Conservation (phyloP, 2,888 invertebrate genomes). For the Pediacus dermestoides region DNA sequence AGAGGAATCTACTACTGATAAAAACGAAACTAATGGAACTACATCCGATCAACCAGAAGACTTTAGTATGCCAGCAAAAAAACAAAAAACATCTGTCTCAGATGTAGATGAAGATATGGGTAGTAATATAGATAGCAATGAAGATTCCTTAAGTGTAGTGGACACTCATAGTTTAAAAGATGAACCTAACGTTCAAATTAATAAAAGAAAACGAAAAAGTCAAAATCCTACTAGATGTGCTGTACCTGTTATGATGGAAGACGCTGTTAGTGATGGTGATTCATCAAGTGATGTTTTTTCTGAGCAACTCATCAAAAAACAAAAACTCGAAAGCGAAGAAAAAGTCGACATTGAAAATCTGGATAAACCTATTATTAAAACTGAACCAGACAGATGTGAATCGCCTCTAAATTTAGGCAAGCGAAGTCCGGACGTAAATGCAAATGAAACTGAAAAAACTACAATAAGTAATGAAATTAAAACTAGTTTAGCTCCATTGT, state of each 20-base stretch:
- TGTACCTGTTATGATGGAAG: slow-evolving; percentile 54
- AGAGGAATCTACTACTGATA: slow-evolving; percentile 41
- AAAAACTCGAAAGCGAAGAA: slow-evolving; percentile 25
- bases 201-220: slow-evolving; percentile 81
- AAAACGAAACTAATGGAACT: slow-evolving; percentile 30
- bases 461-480: slow-evolving; percentile 44
- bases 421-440: slow-evolving; percentile 50
- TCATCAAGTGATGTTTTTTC: slow-evolving; percentile 56
- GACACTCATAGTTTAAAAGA: slow-evolving; percentile 57
- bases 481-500: slow-evolving; percentile 48
- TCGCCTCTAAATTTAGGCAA: slow-evolving; percentile 49
- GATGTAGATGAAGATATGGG: slow-evolving; percentile 55
- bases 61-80: slow-evolving; percentile 65
- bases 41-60: slow-evolving; percentile 62
- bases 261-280: slow-evolving; percentile 58
- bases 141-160: slow-evolving; percentile 57
- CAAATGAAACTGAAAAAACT: slow-evolving; percentile 46
- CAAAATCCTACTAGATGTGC: slow-evolving; percentile 82
- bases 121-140: slow-evolving; percentile 64
- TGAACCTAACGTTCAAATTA: slow-evolving; percentile 58
- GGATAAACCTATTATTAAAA: slow-evolving; percentile 24
- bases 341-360: slow-evolving; percentile 25
- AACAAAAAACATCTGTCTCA: slow-evolving; percentile 55
- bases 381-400: slow-evolving; percentile 34
- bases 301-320: slow-evolving; percentile 24